Evolutionary conservation across 1,140 invertebrate genomes (phyloP).

Genomic region (Saccostrea glomerata): DNA sequence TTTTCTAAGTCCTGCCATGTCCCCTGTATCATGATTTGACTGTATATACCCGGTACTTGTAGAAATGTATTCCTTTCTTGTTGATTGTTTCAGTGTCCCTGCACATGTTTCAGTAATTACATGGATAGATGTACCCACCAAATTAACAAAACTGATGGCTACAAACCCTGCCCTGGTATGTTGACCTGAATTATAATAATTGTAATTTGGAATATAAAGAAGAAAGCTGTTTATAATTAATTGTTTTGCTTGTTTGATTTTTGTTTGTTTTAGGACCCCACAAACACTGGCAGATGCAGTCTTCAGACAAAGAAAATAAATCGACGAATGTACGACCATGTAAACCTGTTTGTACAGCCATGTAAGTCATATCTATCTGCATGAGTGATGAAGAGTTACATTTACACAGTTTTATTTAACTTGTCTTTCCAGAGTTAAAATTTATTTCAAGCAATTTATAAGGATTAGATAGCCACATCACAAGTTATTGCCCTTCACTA

Average conservation of each 20-base stretch:
- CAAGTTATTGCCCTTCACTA: too few species aligned
- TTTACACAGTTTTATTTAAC: too few species aligned
- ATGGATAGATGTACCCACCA: slow-evolving; percentile 32
- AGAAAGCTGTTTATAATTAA: background rate
- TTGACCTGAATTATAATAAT: background rate
- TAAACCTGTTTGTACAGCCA: slow-evolving; percentile 10
- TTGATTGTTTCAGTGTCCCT: slow-evolving; percentile 50
- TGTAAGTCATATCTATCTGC: background rate
- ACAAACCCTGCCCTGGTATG: slow-evolving; percentile 48
- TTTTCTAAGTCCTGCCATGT: too few species aligned
- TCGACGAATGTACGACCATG: background rate
- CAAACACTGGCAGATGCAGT: slow-evolving; percentile 40
- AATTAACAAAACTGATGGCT: slow-evolving; percentile 28
- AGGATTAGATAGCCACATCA: too few species aligned
- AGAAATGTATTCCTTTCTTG: background rate
- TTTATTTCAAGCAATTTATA: too few species aligned
- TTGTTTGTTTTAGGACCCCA: background rate
- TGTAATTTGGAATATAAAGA: background rate
- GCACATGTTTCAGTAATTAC: slow-evolving; percentile 25
- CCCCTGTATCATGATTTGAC: too few species aligned
- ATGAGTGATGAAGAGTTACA: background rate
- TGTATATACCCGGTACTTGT: too few species aligned
- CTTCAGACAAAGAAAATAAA: background rate
- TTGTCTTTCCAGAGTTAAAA: too few species aligned
- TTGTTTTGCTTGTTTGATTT: background rate